These are phyloP conservation scores for Ormyrus rosae DNA, from an alignment of 2,888 invertebrate species.

Conservation along the genomic window DNA sequence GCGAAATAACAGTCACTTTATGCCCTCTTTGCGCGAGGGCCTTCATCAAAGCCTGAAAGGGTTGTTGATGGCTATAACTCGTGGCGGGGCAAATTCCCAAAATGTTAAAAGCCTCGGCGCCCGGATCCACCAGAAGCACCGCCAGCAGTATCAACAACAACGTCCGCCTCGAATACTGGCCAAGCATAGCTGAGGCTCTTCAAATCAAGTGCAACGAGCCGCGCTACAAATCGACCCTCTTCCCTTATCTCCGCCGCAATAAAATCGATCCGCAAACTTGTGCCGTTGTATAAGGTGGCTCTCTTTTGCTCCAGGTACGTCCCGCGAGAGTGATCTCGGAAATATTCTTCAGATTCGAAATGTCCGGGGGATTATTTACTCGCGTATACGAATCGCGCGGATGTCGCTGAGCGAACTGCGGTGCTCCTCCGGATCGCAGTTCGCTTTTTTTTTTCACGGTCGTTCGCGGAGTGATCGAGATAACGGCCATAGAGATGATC, in stretches of 20 bases:
- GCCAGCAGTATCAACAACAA: slow-evolving; percentile 11
- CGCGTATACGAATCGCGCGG: not conserved
- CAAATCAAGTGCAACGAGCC: slow-evolving; percentile 45
- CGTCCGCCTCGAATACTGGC: not conserved
- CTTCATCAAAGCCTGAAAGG: slow-evolving; percentile 71
- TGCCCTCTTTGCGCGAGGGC: slow-evolving; percentile 67
- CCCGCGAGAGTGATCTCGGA: slow-evolving; percentile 44
- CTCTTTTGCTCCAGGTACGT: slow-evolving; percentile 6
- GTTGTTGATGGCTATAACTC: slow-evolving; percentile 72
- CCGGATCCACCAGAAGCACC: slow-evolving; percentile 18
- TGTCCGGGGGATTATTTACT: slow-evolving; percentile 19
- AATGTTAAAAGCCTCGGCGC: slow-evolving; percentile 63
- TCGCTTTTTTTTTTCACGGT: not conserved
- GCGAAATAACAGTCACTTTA: slow-evolving; percentile 68
- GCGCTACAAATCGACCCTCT: slow-evolving; percentile 29
- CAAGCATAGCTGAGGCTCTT: slow-evolving; percentile 20
- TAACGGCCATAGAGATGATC: not conserved
- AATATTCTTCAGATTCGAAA: slow-evolving; percentile 40
- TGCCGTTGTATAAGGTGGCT: slow-evolving; percentile 6
- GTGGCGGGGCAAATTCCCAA: slow-evolving; percentile 70
- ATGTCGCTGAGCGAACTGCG: not conserved
- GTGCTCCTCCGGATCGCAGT: not conserved
- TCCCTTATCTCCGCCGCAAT: not conserved
- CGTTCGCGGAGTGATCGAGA: not conserved
- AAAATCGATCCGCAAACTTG: slow-evolving; percentile 40